Base-by-base conservation (phyloP, 2,888 invertebrate genomes). In the Lysandra bellargus region DNA sequence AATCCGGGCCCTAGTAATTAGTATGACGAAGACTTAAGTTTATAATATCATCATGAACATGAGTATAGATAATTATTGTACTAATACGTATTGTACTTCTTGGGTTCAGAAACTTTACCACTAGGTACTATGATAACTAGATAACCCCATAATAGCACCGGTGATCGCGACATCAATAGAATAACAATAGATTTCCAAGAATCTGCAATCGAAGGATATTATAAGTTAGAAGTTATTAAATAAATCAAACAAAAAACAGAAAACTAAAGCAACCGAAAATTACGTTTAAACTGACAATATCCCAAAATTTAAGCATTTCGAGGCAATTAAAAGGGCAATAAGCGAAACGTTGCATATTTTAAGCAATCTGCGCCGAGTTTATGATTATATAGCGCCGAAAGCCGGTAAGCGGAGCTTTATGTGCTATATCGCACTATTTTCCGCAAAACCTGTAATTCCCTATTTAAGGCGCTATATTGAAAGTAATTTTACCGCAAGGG, bases 401-500 rank as follows among this genome's bases (percentile, higher is more conserved):
- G 80, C 78, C 79, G 79, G 79, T 81, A 80, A 82, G 30, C 76
- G 75, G 44, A 64, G 79, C 80, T 82, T 81, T 78, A 82, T 80
- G 79, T 79, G 80, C 73, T 74, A 73, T 79, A 79, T 79, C 61
- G 79, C 79, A 79, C 79, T 74, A 74, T 79, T 79, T 60, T 74
- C 78, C 60, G 74, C 79, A 79, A 74, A 72, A 80, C 78, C 79
- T 49, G 78, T 80, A 80, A 78, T 79, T 78, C 81, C 57, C 75
- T 79, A 75, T 79, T 80, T 61, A 23, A 23, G 23, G 23, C 23
- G 23, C 23, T 23, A 23, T 23, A 23, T 23, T 23, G 23, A 23
- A 23, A 23, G 23, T 23, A 23, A 23, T 23, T 23, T 23, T 23
- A 23, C 23, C 23, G 23, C 23, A 23, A 23, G 23, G 23, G 23